Conservation (phyloP, 2,888 invertebrate species). For the Melanargia galathea region DNA sequence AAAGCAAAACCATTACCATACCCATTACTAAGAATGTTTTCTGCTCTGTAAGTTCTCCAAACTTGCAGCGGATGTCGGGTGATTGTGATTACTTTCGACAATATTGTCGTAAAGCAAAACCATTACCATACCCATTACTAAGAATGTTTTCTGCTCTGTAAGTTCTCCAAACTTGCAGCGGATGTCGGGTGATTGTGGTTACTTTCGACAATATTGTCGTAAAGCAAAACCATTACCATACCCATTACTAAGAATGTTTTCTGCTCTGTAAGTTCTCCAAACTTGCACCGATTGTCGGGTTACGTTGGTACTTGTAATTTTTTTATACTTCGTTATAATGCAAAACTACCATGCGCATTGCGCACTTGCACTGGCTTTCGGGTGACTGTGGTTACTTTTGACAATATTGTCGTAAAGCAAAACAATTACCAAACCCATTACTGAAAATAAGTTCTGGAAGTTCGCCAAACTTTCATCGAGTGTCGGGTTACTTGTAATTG, state of each 20-base stretch:
- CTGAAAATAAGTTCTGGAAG: constrained; percentile 51
- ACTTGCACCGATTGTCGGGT: constrained; percentile 44
- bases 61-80: constrained; percentile 44
- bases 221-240: constrained; percentile 40
- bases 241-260: constrained; percentile 31
- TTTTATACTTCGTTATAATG: constrained; percentile 46
- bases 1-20: constrained; percentile 40
- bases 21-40: constrained; percentile 31
- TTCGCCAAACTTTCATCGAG: constrained; percentile 47
- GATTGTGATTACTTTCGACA: constrained; percentile 28
- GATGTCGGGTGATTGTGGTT: constrained; percentile 42
- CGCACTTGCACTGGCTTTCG: constrained; percentile 41
- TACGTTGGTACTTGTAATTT: constrained; percentile 28
- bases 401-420: constrained; percentile 43
- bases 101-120: constrained; percentile 43
- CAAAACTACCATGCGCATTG: constrained; percentile 41
- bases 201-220: constrained; percentile 42
- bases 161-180: constrained; percentile 48
- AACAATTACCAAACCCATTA: constrained; percentile 41
- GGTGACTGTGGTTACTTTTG: constrained; percentile 35
- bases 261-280: constrained; percentile 61
- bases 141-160: no score
- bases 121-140: constrained; percentile 38
- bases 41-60: constrained; percentile 61
- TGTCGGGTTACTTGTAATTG: constrained; percentile 43